phyloP scores from a whole-genome alignment of 92 coral and sea anemone genomes.

The Paramuricea clavata region DNA sequence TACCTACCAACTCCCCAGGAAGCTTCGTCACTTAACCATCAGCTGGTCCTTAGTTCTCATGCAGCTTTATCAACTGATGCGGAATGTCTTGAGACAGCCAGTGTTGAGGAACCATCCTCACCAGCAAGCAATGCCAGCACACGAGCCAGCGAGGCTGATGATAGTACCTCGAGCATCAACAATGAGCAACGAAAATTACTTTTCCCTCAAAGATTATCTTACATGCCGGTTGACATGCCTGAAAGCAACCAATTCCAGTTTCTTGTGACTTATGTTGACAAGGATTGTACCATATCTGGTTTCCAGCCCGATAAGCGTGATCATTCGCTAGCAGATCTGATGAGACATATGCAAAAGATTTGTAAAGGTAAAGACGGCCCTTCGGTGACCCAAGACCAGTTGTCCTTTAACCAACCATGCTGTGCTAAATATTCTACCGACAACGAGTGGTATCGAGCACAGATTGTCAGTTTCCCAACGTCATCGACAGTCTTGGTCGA shows the following conservation, averaged over 20 bases:
- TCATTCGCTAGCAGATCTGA: slow-evolving; percentile 78
- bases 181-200: slow-evolving; percentile 20
- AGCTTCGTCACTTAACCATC: slow-evolving; percentile 79
- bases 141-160: background rate
- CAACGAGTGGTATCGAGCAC: slow-evolving; percentile 92
- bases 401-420: slow-evolving; percentile 84
- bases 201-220: slow-evolving; percentile 38
- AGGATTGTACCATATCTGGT: slow-evolving; percentile 89
- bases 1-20: slow-evolving; percentile 67
- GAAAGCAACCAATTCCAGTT: slow-evolving; percentile 70
- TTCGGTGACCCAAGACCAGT: slow-evolving; percentile 38
- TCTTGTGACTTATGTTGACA: slow-evolving; percentile 87
- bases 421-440: slow-evolving; percentile 85
- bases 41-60: slow-evolving; percentile 68
- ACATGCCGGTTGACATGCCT: slow-evolving; percentile 79
- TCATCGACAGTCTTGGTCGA: slow-evolving; percentile 69
- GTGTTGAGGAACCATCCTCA: background rate
- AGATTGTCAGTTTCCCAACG: slow-evolving; percentile 53
- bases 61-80: slow-evolving; percentile 83
- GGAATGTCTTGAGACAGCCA: background rate
- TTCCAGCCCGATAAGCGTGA: slow-evolving; percentile 88
- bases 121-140: slow-evolving; percentile 17
- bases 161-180: slow-evolving; percentile 11
- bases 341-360: slow-evolving; percentile 70
- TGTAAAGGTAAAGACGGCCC: slow-evolving; percentile 48